Conservation (phyloP, 2,113 vertebrate species). For the Solea senegalensis region DNA sequence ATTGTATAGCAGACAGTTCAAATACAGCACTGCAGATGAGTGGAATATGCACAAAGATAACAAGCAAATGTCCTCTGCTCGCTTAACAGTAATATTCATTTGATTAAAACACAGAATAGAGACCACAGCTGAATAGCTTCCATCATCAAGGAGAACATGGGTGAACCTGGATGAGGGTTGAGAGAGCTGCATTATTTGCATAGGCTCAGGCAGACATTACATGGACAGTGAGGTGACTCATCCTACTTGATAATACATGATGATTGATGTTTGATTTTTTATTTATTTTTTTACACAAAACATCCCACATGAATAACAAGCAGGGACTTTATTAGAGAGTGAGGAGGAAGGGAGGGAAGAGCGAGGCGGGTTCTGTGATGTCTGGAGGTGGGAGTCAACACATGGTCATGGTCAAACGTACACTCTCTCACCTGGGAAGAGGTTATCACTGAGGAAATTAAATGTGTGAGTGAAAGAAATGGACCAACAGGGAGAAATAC, state of each 20-base stretch:
- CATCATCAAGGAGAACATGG: constrained; percentile 50
- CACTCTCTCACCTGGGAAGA: constrained; percentile 36
- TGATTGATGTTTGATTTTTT: constrained; percentile 54
- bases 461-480: not conserved
- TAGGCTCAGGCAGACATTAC: constrained; percentile 48
- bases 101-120: not conserved
- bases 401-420: constrained; percentile 25
- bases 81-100: too few relatives aligned
- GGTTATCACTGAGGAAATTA: constrained; percentile 51
- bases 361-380: not conserved
- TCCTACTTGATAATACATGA: constrained; percentile 64
- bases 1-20: constrained; percentile 2
- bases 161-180: constrained; percentile 32
- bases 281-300: constrained; percentile 43
- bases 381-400: constrained; percentile 4
- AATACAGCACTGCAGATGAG: not conserved
- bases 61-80: not conserved
- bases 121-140: constrained; percentile 8
- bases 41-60: not conserved
- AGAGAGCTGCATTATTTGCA: constrained; percentile 60
- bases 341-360: not conserved
- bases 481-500: not conserved
- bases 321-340: constrained; percentile 7
- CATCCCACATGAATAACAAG: constrained; percentile 53
- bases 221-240: constrained; percentile 63